Percentiles rank a stretch among this genome's conserved stretches.
Conservation (phyloP, 2,113 vertebrate species). For the Megatriorchis doriae region DNA sequence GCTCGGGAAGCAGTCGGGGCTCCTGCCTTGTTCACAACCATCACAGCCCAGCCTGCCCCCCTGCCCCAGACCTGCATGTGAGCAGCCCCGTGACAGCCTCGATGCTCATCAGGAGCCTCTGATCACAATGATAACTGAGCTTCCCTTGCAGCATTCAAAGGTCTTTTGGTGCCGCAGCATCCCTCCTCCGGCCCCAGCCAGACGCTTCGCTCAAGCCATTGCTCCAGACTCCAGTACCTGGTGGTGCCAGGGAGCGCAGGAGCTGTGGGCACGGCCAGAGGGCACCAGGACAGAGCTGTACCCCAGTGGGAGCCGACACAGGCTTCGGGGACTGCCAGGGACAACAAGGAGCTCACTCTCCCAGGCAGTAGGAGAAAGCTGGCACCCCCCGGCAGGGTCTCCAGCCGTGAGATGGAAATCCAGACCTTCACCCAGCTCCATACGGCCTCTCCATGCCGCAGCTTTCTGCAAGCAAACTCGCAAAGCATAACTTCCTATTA, state of each 20-base stretch:
- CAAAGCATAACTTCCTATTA: not conserved
- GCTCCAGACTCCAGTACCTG: rapidly evolving
- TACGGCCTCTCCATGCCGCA: not conserved
- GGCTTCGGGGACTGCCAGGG: not conserved
- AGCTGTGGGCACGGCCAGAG: not conserved
- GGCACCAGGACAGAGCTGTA: not conserved
- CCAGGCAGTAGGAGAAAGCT: not conserved
- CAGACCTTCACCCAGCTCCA: not conserved
- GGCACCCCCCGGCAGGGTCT: not conserved
- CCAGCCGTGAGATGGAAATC: not conserved
- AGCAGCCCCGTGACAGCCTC: not conserved
- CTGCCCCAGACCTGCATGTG: not conserved
- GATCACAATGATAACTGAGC: not conserved
- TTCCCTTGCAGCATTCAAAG: not conserved
- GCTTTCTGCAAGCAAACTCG: not conserved
- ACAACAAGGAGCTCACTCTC: not conserved
- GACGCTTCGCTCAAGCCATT: not conserved
- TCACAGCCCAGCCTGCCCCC: not conserved
- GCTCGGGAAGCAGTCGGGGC: not conserved
- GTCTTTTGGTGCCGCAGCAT: not conserved
- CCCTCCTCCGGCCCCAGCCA: not conserved
- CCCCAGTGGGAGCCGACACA: not conserved
- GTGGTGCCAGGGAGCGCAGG: not conserved
- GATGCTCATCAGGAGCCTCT: not conserved
- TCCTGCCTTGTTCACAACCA: not conserved